phyloP scores from a whole-genome alignment of 2,888 invertebrate genomes.

The Dugesia japonica region DNA sequence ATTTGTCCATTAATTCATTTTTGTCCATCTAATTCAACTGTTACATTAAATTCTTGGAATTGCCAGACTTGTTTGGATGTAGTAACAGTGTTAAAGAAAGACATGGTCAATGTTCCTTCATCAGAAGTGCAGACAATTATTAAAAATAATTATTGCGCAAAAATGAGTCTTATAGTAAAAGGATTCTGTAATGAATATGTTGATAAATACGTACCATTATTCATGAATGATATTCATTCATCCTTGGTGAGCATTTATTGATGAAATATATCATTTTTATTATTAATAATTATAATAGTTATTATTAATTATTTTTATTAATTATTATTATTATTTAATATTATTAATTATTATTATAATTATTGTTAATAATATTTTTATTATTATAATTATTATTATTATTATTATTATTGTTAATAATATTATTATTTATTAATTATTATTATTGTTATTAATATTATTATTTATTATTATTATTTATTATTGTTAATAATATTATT shows the following conservation, averaged over 20 bases:
- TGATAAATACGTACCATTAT: not conserved
- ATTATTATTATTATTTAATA: no score
- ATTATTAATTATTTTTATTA: no score
- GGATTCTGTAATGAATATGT: not conserved
- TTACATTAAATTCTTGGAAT: not conserved
- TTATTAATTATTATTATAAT: no score
- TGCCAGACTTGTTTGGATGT: not conserved
- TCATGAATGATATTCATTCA: not conserved
- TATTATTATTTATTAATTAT: no score
- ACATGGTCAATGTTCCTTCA: not conserved
- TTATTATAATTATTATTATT: no score
- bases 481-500: no score
- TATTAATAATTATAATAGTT: no score
- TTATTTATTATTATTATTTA: no score
- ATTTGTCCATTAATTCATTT: not conserved
- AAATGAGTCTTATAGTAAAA: not conserved
- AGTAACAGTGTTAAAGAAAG: not conserved
- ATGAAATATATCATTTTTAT: no score
- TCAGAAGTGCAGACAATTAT: not conserved
- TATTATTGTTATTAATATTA: no score
- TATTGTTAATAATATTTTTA: no score
- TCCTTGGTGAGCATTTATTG: not conserved
- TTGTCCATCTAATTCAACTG: not conserved
- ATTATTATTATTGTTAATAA: no score
- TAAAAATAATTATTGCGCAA: not conserved